These are phyloP conservation scores for Baronia brevicornis DNA, from an alignment of 2,888 invertebrate genomes.

Conservation along the genomic window DNA sequence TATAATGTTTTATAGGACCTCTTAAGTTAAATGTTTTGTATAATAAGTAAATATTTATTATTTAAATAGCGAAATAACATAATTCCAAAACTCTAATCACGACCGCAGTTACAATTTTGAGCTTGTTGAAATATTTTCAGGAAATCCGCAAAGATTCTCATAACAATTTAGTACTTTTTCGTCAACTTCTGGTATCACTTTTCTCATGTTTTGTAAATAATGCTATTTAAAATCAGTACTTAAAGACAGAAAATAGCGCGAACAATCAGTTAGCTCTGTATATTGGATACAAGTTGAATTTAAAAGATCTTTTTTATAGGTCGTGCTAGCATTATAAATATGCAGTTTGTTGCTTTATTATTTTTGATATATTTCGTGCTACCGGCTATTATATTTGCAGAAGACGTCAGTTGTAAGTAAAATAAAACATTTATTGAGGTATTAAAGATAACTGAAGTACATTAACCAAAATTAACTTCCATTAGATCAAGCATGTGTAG, in stretches of 20 bases:
- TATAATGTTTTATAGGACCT: no score
- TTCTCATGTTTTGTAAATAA: slow-evolving; percentile 55
- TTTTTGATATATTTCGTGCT: slow-evolving; percentile 36
- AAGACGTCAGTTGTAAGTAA: slow-evolving; percentile 65
- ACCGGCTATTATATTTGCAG: slow-evolving; percentile 40
- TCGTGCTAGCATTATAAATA: slow-evolving; percentile 25
- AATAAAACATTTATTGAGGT: not conserved
- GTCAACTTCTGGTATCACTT: slow-evolving; percentile 32
- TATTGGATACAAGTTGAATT: slow-evolving; percentile 13
- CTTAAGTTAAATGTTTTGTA: no score
- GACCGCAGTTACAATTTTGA: slow-evolving; percentile 12
- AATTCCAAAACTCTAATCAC: no score
- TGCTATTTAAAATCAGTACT: slow-evolving; percentile 41
- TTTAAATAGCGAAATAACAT: no score
- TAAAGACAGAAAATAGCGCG: slow-evolving; percentile 26
- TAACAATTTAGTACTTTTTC: slow-evolving; percentile 45
- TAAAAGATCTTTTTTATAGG: slow-evolving; percentile 17
- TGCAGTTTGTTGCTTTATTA: slow-evolving; percentile 38
- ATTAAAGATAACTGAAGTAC: slow-evolving; percentile 2
- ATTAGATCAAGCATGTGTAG: slow-evolving; percentile 67
- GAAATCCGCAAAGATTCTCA: slow-evolving; percentile 35
- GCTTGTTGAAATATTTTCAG: slow-evolving; percentile 38
- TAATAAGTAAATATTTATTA: no score
- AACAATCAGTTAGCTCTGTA: slow-evolving; percentile 17
- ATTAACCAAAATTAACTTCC: slow-evolving; percentile 8